Conservation (phyloP, 2,113 vertebrate genomes). For the Rhegmatorhina hoffmannsi region DNA sequence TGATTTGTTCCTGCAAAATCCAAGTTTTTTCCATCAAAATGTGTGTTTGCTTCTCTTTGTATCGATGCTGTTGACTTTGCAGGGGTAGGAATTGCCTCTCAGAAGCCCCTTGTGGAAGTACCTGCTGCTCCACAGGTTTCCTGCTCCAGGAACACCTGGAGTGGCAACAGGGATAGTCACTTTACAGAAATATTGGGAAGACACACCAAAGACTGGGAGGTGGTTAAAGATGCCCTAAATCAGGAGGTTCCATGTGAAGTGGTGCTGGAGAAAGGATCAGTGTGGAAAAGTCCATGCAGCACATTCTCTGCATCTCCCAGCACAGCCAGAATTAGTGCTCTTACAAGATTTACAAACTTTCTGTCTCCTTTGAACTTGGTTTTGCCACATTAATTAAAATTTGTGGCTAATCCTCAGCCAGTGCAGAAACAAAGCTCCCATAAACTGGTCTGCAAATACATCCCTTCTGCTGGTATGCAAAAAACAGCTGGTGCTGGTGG, state of each 20-base stretch:
- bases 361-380: conserved; percentile 6
- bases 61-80: accelerated
- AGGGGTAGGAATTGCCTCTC: background rate
- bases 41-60: accelerated
- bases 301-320: background rate
- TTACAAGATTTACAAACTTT: conserved; percentile 11
- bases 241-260: background rate
- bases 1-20: background rate
- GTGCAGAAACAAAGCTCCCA: conserved; percentile 5
- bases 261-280: background rate
- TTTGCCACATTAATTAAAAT: conserved; percentile 48
- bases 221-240: background rate
- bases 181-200: background rate
- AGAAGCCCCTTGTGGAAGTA: background rate
- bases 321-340: background rate
- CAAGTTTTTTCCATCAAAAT: background rate
- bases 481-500: background rate
- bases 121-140: background rate
- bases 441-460: background rate
- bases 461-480: background rate
- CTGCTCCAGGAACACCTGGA: background rate
- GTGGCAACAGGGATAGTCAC: background rate
- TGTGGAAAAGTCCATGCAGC: background rate
- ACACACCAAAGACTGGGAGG: background rate
- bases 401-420: background rate